Evolutionary conservation across 2,113 vertebrate species (phyloP).

Genomic region (Tyto alba): DNA sequence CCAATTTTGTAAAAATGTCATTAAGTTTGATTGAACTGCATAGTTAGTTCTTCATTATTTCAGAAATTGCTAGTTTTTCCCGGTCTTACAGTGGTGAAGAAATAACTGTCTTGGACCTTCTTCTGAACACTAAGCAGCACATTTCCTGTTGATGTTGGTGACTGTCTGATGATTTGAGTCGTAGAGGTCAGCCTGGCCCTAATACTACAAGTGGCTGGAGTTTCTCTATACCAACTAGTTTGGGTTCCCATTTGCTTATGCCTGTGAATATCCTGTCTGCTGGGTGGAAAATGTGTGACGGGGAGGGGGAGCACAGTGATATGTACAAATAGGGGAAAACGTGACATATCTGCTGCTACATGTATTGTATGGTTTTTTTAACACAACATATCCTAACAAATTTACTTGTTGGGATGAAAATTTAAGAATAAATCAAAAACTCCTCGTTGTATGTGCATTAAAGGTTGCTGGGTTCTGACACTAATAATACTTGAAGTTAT

Average conservation of each 20-base stretch:
- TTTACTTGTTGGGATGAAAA: not conserved
- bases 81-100: not conserved
- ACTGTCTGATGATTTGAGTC: not conserved
- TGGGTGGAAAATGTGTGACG: not conserved
- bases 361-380: not conserved
- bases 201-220: not conserved
- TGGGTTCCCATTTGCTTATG: not conserved
- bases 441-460: not conserved
- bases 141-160: not conserved
- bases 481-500: not conserved
- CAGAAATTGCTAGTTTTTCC: not conserved
- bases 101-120: not conserved
- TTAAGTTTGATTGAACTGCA: not conserved
- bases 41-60: not conserved
- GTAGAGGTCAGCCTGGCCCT: not conserved
- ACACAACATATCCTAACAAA: not conserved
- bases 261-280: not conserved
- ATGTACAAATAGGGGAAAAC: accelerated
- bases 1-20: not conserved
- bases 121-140: not conserved
- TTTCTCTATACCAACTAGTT: not conserved
- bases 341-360: not conserved
- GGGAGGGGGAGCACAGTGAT: not conserved
- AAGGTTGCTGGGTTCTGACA: not conserved
- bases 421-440: not conserved